phyloP scores from a whole-genome alignment of 2,113 vertebrate species.

The Microtus montanus region DNA sequence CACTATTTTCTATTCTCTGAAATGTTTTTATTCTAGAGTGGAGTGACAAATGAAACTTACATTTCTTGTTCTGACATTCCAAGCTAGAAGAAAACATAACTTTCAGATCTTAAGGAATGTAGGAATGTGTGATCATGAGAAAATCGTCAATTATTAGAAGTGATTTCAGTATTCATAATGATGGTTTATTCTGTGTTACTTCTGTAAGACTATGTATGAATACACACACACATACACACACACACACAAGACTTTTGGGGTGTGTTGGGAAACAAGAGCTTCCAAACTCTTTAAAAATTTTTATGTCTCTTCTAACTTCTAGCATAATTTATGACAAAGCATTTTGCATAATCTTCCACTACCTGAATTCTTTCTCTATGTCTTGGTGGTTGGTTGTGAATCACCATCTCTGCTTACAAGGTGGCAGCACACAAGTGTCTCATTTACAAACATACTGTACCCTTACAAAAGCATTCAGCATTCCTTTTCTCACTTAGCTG shows the following conservation, averaged over 20 bases:
- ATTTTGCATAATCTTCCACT: conserved; percentile 19
- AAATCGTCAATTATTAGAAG: not conserved
- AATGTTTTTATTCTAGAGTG: not conserved
- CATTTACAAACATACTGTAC: conserved; percentile 39
- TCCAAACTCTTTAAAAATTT: not conserved
- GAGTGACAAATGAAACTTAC: not conserved
- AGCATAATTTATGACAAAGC: not conserved
- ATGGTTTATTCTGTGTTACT: conserved; percentile 31
- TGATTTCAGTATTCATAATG: not conserved
- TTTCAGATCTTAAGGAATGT: conserved; percentile 15
- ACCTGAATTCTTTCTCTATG: not conserved
- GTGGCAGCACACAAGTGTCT: conserved; percentile 39
- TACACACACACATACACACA: no score
- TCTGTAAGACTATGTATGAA: not conserved
- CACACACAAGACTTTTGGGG: not conserved
- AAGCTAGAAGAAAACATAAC: conserved; percentile 1
- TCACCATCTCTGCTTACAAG: conserved; percentile 36
- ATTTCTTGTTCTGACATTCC: not conserved
- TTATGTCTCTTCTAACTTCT: not conserved
- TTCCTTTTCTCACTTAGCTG: conserved; percentile 50
- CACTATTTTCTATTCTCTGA: conserved; percentile 27
- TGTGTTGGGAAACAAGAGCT: not conserved
- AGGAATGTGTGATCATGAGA: conserved; percentile 9
- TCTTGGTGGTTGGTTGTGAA: not conserved
- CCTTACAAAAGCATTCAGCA: conserved; percentile 20